Conservation (phyloP, 2,797 vertebrate species). For the Novumbra hubbsi region DNA sequence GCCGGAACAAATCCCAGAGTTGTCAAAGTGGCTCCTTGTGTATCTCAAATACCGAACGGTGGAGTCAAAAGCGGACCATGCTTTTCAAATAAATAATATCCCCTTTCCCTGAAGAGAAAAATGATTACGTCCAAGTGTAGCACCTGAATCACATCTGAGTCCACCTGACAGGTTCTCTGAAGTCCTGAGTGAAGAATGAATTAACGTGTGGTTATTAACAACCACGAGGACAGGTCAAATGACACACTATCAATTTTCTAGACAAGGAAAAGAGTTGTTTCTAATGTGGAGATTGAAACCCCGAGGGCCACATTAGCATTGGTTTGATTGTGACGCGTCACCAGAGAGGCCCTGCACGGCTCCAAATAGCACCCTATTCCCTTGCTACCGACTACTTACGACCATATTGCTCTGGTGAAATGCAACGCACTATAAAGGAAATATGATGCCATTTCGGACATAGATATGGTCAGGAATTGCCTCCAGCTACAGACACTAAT, state of each 20-base stretch:
- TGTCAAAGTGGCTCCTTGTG: no score
- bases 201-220: conserved; percentile 31
- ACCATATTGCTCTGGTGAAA: background rate
- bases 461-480: conserved; percentile 52
- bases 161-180: conserved; percentile 29
- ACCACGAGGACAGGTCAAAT: conserved; percentile 30
- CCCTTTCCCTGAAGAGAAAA: conserved; percentile 9
- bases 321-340: conserved; percentile 45
- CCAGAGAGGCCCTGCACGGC: conserved; percentile 47
- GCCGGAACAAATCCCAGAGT: no score
- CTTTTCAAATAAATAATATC: no score
- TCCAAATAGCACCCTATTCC: background rate
- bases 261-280: conserved; percentile 48
- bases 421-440: background rate
- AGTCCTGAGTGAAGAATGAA: conserved; percentile 33
- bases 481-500: conserved; percentile 60
- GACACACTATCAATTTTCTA: conserved; percentile 23
- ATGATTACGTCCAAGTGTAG: conserved; percentile 23
- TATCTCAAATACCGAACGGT: no score
- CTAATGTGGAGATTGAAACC: background rate
- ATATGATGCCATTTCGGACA: background rate
- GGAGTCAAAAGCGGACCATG: no score
- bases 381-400: background rate
- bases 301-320: conserved; percentile 23
- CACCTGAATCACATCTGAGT: conserved; percentile 1